These are phyloP conservation scores for Penaeus monodon DNA, from an alignment of 2,888 invertebrate genomes.

Conservation along the genomic window DNA sequence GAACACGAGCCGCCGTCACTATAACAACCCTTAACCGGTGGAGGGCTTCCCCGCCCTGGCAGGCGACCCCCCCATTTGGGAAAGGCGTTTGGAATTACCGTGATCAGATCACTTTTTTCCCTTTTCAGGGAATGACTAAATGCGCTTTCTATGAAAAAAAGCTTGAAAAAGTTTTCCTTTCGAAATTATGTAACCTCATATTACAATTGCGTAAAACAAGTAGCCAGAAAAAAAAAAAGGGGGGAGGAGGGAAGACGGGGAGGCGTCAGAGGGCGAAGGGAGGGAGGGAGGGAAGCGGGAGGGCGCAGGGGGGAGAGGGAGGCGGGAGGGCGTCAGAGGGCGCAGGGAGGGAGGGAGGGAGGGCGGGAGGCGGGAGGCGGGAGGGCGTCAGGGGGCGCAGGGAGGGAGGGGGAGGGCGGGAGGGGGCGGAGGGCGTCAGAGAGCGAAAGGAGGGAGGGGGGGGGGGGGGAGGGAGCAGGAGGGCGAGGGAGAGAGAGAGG, in stretches of 20 bases:
- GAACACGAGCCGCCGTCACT: slow-evolving; percentile 27
- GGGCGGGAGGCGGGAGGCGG: background rate
- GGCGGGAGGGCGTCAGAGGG: background rate
- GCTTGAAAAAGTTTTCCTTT: too few species aligned
- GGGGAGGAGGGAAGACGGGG: background rate
- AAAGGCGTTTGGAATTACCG: background rate
- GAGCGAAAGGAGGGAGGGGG: too few species aligned
- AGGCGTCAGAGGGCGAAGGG: background rate
- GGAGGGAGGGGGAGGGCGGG: background rate
- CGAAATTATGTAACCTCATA: too few species aligned
- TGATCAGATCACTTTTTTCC: too few species aligned
- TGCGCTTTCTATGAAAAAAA: too few species aligned
- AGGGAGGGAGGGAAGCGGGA: too few species aligned
- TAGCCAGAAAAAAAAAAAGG: background rate
- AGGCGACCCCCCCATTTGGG: slow-evolving; percentile 66
- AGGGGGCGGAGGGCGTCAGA: too few species aligned
- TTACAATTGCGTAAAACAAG: too few species aligned
- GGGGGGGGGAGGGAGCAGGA: too few species aligned
- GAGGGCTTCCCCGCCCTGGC: slow-evolving; percentile 54
- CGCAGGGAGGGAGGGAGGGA: too few species aligned
- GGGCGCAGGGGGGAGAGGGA: background rate
- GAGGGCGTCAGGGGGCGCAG: background rate
- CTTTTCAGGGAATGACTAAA: too few species aligned
- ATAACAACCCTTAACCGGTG: slow-evolving; percentile 21
- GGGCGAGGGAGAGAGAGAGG: too few species aligned